Conservation (phyloP, 2,888 invertebrate species). For the Nemoura dubitans region DNA sequence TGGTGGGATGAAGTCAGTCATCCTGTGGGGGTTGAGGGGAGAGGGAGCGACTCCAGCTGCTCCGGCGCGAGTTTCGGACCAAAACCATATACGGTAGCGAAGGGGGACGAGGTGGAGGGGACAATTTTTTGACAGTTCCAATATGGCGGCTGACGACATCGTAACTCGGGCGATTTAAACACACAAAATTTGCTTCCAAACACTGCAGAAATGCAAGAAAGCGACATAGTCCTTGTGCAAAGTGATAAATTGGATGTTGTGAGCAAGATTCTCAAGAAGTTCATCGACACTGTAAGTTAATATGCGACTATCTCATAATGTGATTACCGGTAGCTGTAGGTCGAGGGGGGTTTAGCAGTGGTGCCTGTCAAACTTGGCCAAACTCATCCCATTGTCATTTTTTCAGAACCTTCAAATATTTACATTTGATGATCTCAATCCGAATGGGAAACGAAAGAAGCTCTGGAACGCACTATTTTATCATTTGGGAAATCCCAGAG, state of each 20-base stretch:
- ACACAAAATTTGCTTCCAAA: not conserved
- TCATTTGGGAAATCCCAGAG: constrained; percentile 64
- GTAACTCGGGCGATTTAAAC: not conserved
- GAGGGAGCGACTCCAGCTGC: no score
- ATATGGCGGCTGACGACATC: constrained; percentile 24
- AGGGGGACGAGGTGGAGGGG: not conserved
- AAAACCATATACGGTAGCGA: no score
- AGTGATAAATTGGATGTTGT: constrained; percentile 53
- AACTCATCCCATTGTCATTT: constrained; percentile 49
- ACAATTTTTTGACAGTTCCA: not conserved
- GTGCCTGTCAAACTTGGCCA: constrained; percentile 26
- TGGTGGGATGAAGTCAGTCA: no score
- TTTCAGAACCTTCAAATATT: constrained; percentile 68
- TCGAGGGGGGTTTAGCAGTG: constrained; percentile 34
- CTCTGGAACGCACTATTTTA: constrained; percentile 71
- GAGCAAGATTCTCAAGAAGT: constrained; percentile 55
- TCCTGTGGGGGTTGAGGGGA: no score
- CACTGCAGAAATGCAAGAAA: constrained; percentile 44
- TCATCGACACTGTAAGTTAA: constrained; percentile 60
- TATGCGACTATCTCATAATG: not conserved
- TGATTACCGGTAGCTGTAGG: constrained; percentile 22
- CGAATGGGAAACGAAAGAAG: constrained; percentile 64
- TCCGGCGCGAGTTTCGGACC: no score
- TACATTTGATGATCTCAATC: constrained; percentile 69
- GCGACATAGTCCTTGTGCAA: constrained; percentile 43